Conservation (phyloP, 1,140 invertebrate species). For the Anoplophora glabripennis region DNA sequence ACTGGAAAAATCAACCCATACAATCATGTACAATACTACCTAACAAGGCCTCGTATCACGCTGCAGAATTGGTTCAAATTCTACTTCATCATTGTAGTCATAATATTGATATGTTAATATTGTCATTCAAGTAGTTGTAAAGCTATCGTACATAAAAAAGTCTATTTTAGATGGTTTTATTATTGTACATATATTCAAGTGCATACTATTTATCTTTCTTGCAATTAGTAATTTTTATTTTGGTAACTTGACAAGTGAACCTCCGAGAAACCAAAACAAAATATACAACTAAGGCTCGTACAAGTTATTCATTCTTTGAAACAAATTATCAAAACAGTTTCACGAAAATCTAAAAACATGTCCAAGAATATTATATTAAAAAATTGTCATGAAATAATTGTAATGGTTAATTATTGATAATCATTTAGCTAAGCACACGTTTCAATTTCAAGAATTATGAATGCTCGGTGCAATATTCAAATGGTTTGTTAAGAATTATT, state of each 20-base stretch:
- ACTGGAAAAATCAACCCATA: constrained; percentile 38
- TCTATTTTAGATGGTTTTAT: constrained; percentile 23
- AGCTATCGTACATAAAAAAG: constrained; percentile 34
- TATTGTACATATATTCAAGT: constrained; percentile 15
- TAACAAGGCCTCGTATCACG: constrained; percentile 47
- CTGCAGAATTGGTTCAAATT: constrained; percentile 33
- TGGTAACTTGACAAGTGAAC: constrained; percentile 17
- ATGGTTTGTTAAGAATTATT: too few relatives aligned
- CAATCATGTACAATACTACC: constrained; percentile 38
- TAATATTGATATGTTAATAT: constrained; percentile 48
- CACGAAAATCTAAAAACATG: too few relatives aligned
- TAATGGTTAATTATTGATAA: too few relatives aligned
- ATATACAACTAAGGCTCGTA: too few relatives aligned
- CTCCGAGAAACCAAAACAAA: too few relatives aligned
- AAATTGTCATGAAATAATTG: too few relatives aligned
- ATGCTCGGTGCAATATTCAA: too few relatives aligned
- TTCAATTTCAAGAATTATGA: too few relatives aligned
- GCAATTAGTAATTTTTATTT: constrained; percentile 8
- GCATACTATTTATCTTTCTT: not conserved
- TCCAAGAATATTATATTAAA: too few relatives aligned
- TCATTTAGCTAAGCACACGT: too few relatives aligned
- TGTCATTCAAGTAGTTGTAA: constrained; percentile 45
- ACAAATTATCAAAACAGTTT: too few relatives aligned
- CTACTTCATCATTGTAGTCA: constrained; percentile 31
- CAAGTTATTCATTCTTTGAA: too few relatives aligned